phyloP scores from a whole-genome alignment of 1,140 invertebrate genomes.

The Drosophila pallidifrons region DNA sequence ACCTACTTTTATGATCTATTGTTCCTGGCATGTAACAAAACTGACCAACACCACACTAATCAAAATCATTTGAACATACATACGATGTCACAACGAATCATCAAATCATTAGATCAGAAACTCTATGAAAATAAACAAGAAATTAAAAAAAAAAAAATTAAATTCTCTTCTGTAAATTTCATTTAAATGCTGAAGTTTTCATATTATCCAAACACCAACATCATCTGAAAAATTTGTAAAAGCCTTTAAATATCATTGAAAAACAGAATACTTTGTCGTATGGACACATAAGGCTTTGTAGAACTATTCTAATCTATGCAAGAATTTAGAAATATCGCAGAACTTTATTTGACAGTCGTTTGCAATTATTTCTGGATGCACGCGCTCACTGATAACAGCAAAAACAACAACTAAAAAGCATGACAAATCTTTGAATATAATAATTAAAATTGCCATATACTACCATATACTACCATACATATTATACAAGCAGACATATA shows the following conservation, averaged over 20 bases:
- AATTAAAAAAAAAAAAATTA: no score
- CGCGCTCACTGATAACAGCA: constrained; percentile 58
- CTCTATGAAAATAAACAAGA: no score
- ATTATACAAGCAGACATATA: not conserved
- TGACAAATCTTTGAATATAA: constrained; percentile 53
- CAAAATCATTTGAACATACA: no score
- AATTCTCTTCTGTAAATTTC: no score
- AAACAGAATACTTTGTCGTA: not conserved
- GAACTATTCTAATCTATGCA: not conserved
- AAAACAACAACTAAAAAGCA: constrained; percentile 52
- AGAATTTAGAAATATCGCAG: not conserved
- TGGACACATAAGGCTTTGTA: not conserved
- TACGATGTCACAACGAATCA: no score
- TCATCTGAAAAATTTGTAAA: no score
- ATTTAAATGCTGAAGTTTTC: no score
- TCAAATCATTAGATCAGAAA: no score
- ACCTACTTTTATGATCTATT: not conserved
- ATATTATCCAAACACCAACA: no score
- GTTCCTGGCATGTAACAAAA: not conserved
- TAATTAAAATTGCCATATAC: constrained; percentile 27
- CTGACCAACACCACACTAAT: no score
- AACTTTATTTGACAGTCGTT: constrained; percentile 5
- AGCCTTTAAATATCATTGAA: no score
- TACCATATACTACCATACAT: not conserved
- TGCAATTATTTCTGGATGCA: constrained; percentile 27